A percentile compares a stretch with the other conserved stretches of the same genome.
phyloP scores from a whole-genome alignment of 2,113 vertebrate species.

The Otocyon megalotis region DNA sequence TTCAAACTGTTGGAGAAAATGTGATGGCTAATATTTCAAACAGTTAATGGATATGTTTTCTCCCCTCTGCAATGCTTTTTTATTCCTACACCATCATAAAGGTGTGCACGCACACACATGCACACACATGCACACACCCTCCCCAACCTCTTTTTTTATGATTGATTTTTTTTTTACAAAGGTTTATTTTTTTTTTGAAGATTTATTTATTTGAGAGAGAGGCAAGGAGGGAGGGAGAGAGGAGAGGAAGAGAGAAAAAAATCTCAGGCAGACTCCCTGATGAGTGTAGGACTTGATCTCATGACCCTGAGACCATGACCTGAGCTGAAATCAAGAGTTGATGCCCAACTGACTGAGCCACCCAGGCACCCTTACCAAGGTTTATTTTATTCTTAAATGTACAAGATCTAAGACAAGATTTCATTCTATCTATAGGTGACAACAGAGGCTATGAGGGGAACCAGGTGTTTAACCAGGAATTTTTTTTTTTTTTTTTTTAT shows the following conservation, averaged over 20 bases:
- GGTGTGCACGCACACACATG: neutral
- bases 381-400: neutral
- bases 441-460: neutral
- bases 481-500: no score
- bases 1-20: neutral
- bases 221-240: neutral
- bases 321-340: neutral
- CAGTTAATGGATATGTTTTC: neutral
- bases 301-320: neutral
- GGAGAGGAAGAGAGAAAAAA: neutral
- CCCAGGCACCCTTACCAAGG: neutral
- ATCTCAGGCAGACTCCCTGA: neutral
- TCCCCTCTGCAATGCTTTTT: neutral
- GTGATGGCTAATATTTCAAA: neutral
- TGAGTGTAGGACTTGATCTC: neutral
- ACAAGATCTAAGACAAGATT: neutral
- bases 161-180: neutral
- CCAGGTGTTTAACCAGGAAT: neutral
- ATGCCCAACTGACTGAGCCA: neutral
- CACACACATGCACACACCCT: neutral
- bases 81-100: neutral
- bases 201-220: neutral
- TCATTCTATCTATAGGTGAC: neutral
- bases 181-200: neutral
- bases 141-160: neutral